Base-by-base conservation (phyloP, 2,797 vertebrate genomes). In the Orestias chungarensis region DNA sequence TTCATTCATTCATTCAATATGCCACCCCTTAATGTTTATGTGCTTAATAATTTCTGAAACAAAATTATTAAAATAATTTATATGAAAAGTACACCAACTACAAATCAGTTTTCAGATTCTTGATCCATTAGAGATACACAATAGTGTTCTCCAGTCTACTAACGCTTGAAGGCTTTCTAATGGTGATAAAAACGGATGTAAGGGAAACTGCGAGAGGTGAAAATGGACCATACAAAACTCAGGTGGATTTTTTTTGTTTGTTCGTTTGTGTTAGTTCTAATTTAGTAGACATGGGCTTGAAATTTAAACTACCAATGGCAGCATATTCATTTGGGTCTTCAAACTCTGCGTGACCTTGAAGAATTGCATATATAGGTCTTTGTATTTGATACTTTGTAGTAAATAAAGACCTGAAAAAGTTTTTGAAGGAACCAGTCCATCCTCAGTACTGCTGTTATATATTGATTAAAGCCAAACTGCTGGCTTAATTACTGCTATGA, bases 381-480 rank as follows among this genome's bases (percentile, higher is more conserved):
- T 15, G 59, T 15, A 17, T 23, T 40, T 40, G 12, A 64, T 29
- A 4, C 29, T 29, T 29, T 64, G 59, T 27, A 64, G 59, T 64
- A 40, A 62, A 62, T 62, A 62, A 38, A 40, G 11, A 7, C 59
- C 35, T 62, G 23, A 64, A 64, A 64, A 42, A 42, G n/a, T 42
- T 64, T 62, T 12, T 15, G n/a, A 14, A 23, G 7, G 38, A 62
- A 62, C 35, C 59, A 42, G 35, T 42, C 59, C 59, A 42, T 64
- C 35, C n/a, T 64, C 12, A 64, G n/a, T 40, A 79, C 78, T 59
- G 64, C 82, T 86, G 82, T 85, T 88, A 81, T 89, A 84, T 92
- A 90, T 89, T 93, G 92, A 93, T 93, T 94, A 91, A 90, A 93
- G 87, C 69, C 54, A 72, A 90, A 90, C 83, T 64, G 79, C 69